Evolutionary conservation across 2,113 vertebrate genomes (phyloP), one percentile per base, ranked within the genome.

Genomic region (Oryzias woworae): DNA sequence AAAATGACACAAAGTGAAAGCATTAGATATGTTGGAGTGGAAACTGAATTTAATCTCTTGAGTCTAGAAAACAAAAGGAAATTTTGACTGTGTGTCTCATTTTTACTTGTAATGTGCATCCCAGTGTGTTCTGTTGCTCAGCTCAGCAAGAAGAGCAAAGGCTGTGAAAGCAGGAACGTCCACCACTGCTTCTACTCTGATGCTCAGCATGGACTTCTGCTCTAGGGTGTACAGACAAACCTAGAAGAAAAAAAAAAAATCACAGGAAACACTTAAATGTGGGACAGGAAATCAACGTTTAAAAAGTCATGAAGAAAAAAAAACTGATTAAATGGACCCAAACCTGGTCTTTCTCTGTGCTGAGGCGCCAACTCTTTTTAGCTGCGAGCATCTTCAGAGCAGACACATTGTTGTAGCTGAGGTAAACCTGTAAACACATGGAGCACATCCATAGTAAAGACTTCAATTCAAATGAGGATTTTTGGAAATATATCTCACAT

Each of bases 371-470:
- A 85, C 90, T 88, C 0, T 91, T 89, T 72, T 90, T 93, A 69
- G 95, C 93, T 14, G 95, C 91, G 0, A 98, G 82, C 47, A 87
- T 95, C 90, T 95, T 97, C 78, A 98, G 90, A 0, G 96, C 94
- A 6, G 93, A 96, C 48, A 98, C 93, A 0, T 98, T 98, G 88
- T 97, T 98, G 74, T 94, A 98, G 92, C 96, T 98, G 74, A 98
- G 90, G 77, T 95, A 98, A 48, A 98, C 94, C 96, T 98, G 85
- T 13, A 48, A 18, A 67, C n/a, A 71, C 15, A 62, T 2, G 53
- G 1, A 49, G 14, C 48, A 31, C 13, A 41, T 1, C 10, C 3
- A 2, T 45, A 24, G 5, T 3, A 36, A 28, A 36, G 36, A 10
- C 2, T 36, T 2, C 8, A 36, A 8, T 36, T 8, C 0, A 12